Conservation (phyloP, 2,888 invertebrate species). For the Gari tellinella region DNA sequence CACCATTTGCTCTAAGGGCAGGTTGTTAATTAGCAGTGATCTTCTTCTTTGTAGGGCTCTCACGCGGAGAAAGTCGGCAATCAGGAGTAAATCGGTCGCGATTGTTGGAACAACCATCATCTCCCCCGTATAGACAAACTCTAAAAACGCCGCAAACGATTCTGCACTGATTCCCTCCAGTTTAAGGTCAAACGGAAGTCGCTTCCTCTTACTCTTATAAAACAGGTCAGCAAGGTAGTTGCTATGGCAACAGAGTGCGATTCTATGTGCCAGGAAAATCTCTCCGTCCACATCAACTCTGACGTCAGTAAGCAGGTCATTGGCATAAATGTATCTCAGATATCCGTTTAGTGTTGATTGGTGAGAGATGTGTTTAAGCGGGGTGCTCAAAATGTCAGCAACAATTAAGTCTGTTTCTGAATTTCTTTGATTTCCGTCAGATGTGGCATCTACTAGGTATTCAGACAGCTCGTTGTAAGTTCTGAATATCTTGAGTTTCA, state of each 20-base stretch:
- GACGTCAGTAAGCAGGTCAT: slow-evolving; percentile 71
- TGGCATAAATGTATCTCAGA: slow-evolving; percentile 74
- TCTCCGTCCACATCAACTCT: slow-evolving; percentile 63
- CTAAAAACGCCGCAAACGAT: slow-evolving; percentile 69
- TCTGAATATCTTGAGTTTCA: slow-evolving; percentile 26
- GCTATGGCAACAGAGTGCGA: slow-evolving; percentile 73
- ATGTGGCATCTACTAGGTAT: slow-evolving; percentile 40
- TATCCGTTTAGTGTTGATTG: slow-evolving; percentile 68
- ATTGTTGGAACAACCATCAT: slow-evolving; percentile 54
- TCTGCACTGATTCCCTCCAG: slow-evolving; percentile 65
- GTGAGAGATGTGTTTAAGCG: slow-evolving; percentile 64
- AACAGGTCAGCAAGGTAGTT: slow-evolving; percentile 71
- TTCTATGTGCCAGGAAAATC: slow-evolving; percentile 71
- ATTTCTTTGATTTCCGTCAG: neutral
- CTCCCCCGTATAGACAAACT: slow-evolving; percentile 67
- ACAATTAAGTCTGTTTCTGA: slow-evolving; percentile 32
- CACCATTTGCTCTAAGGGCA: slow-evolving; percentile 59
- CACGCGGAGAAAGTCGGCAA: slow-evolving; percentile 66
- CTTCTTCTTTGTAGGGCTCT: slow-evolving; percentile 43
- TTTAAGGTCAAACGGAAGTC: slow-evolving; percentile 64
- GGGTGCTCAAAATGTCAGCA: slow-evolving; percentile 54
- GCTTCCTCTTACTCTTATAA: slow-evolving; percentile 27
- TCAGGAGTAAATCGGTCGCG: slow-evolving; percentile 62
- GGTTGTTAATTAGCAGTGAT: slow-evolving; percentile 35
- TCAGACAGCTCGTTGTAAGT: slow-evolving; percentile 50